phyloP scores from a whole-genome alignment of 2,113 vertebrate species.

The Periophthalmodon schlosseri region DNA sequence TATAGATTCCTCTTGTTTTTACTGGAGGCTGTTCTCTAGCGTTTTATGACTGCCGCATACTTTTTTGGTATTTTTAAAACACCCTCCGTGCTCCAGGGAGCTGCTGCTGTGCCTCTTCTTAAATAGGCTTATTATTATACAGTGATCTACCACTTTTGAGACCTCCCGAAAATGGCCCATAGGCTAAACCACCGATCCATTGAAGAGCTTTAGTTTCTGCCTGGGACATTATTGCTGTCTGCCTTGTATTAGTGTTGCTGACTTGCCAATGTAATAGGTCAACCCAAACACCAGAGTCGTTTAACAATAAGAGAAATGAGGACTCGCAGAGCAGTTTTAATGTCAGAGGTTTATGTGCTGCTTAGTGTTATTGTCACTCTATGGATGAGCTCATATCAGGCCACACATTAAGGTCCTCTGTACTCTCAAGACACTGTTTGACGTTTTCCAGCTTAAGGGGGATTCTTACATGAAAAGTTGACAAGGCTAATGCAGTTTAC shows the following conservation, averaged over 20 bases:
- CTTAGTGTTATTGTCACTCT: slow-evolving; percentile 61
- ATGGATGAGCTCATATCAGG: slow-evolving; percentile 65
- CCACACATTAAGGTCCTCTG: slow-evolving; percentile 64
- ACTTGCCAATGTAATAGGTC: slow-evolving; percentile 49
- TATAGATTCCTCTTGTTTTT: slow-evolving; percentile 36
- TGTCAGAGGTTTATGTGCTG: slow-evolving; percentile 73
- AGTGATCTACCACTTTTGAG: slow-evolving; percentile 69
- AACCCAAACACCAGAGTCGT: slow-evolving; percentile 44
- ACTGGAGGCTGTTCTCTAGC: slow-evolving; percentile 28
- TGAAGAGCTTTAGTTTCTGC: slow-evolving; percentile 58
- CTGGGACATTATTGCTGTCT: slow-evolving; percentile 64
- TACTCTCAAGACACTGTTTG: slow-evolving; percentile 50
- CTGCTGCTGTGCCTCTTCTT: slow-evolving; percentile 62
- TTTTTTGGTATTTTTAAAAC: slow-evolving; percentile 51
- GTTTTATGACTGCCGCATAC: no score
- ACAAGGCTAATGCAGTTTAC: slow-evolving; percentile 15
- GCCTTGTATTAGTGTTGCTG: slow-evolving; percentile 63
- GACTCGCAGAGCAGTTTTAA: slow-evolving; percentile 59
- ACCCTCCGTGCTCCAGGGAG: slow-evolving; percentile 37
- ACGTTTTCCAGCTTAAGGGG: slow-evolving; percentile 27
- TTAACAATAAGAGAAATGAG: slow-evolving; percentile 59
- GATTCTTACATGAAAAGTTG: slow-evolving; percentile 25
- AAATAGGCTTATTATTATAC: slow-evolving; percentile 57
- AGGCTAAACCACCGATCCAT: slow-evolving; percentile 54
- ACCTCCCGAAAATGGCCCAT: slow-evolving; percentile 63